Evolutionary conservation across 64 coral and sea anemone genomes (phyloP), one percentile per base, ranked within the genome.

Genomic region (Acropora tenuis): DNA sequence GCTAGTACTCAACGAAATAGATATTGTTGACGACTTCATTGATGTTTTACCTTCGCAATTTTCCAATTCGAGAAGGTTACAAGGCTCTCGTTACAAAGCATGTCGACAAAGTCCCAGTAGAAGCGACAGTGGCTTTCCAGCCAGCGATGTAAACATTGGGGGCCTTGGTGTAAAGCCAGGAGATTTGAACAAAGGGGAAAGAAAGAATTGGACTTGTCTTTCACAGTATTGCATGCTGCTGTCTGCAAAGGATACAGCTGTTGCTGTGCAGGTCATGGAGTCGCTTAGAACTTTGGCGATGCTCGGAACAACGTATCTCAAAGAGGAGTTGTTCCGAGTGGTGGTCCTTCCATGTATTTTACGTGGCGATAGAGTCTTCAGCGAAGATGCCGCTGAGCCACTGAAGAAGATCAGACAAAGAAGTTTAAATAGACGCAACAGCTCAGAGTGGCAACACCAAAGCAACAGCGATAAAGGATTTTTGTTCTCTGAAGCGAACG

Each of bases 61-160:
- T 58, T 16, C 11, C 50, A 87, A 61, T 18, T 77, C 71, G 52
- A 87, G 67, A 87, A 89, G 66, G 73, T 76, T 44, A 1, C 78
- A 90, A 73, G 87, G 84, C 18, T 50, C 74, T 1, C 82, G 78
- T 5, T 57, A 82, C 2, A 97, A 97, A 47, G 77, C 78, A n/a
- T 46, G 82, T 3, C 93, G 87, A 80, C 47, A 83, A 48, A 93
- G 91, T 75, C 95, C 95, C 75, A 55, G 53, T 3, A 90, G 30
- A 83, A 87, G 91, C 43, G 91, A 90, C 58, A 93, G 95, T 43
- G 95, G 92, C 49, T 94, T 94, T 55, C 90, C 87, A 78, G 83
- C 87, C 3, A 83, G 78, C 47, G 92, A 94, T 88, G 69, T 80
- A 50, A 52, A 81, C 90, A 50, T 86, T 18, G 68, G 53, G 16